phyloP scores from a whole-genome alignment of 2,797 vertebrate genomes.

The Pyrocephalus nanus region DNA sequence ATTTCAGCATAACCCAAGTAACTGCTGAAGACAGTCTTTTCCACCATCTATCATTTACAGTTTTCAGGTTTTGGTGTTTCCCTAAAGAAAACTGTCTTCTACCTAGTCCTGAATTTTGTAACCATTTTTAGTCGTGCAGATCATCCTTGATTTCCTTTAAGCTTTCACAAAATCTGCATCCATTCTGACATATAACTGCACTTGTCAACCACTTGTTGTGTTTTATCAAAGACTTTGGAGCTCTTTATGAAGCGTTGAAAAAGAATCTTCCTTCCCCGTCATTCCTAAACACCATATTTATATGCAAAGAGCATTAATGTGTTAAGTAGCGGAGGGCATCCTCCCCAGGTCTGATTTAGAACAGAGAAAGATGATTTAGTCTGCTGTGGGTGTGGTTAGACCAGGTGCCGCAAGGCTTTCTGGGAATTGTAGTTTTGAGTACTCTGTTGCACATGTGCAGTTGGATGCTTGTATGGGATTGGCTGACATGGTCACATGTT shows the following conservation, averaged over 20 bases:
- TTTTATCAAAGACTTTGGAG: not conserved
- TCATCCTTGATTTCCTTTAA: not conserved
- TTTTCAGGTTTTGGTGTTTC: not conserved
- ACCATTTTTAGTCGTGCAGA: not conserved
- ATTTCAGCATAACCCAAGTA: not conserved
- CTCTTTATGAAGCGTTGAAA: not conserved
- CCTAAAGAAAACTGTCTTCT: not conserved
- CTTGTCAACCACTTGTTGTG: not conserved
- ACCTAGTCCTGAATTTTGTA: not conserved
- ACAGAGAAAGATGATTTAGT: not conserved
- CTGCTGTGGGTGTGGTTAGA: no score
- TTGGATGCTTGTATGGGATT: no score
- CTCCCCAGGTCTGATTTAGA: not conserved
- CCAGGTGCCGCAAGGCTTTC: no score
- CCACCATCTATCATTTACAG: not conserved
- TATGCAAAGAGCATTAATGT: not conserved
- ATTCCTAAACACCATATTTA: not conserved
- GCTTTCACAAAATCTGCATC: not conserved
- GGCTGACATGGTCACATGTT: no score
- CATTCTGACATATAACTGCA: not conserved
- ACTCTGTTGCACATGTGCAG: no score
- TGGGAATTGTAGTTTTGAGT: no score
- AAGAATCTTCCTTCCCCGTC: not conserved
- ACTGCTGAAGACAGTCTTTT: not conserved
- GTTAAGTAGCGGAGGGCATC: not conserved